These are phyloP conservation scores for Drosophila mulleri DNA, from an alignment of 2,888 invertebrate species.

Conservation along the genomic window DNA sequence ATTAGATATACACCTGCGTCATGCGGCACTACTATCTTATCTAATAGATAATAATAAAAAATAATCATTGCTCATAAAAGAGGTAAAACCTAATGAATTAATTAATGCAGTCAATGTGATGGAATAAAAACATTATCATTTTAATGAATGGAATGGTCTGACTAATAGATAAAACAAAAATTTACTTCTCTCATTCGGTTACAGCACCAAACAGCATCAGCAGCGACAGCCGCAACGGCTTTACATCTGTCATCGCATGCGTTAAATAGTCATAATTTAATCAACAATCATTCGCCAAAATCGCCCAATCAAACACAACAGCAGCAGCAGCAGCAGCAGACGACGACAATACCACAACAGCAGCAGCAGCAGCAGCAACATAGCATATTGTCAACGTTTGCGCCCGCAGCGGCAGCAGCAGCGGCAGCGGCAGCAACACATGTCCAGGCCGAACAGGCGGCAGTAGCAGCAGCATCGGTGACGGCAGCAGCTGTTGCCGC, in stretches of 20 bases:
- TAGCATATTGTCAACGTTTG: conserved; percentile 77
- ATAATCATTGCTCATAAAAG: background rate
- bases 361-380: conserved; percentile 71
- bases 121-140: conserved; percentile 2
- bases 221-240: conserved; percentile 64
- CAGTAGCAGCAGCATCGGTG: conserved; percentile 39
- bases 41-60: conserved; percentile 6
- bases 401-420: conserved; percentile 53
- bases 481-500: conserved; percentile 68
- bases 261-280: conserved; percentile 85
- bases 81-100: conserved; percentile 6
- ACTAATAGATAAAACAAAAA: conserved; percentile 3
- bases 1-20: conserved; percentile 2
- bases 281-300: conserved; percentile 85
- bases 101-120: conserved; percentile 16
- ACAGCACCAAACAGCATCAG: conserved; percentile 81
- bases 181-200: conserved; percentile 29
- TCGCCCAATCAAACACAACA: conserved; percentile 84
- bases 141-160: background rate
- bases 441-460: conserved; percentile 37
- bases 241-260: conserved; percentile 85
- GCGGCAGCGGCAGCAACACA: conserved; percentile 26
- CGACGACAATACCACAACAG: conserved; percentile 67
- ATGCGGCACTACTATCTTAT: conserved; percentile 12
- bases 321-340: conserved; percentile 45